Evolutionary conservation across 1,140 invertebrate genomes (phyloP).

Genomic region (Bombus picipes): DNA sequence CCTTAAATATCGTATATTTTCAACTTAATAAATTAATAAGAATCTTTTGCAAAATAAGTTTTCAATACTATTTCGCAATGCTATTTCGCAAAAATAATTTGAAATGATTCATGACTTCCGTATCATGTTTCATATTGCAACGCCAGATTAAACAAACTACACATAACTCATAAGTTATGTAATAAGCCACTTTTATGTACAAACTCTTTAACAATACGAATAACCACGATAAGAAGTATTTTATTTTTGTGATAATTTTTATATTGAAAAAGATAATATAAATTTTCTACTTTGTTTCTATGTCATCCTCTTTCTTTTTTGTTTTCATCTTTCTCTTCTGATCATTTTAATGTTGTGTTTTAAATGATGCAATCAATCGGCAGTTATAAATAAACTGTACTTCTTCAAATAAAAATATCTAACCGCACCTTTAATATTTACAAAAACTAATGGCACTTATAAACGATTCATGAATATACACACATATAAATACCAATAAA

Average conservation of each 20-base stretch:
- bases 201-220: background rate
- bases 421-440: background rate
- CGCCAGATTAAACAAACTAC: background rate
- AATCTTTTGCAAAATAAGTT: background rate
- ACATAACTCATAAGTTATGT: background rate
- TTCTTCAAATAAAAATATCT: constrained; percentile 15
- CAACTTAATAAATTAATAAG: background rate
- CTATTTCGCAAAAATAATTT: background rate
- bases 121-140: background rate
- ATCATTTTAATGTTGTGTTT: too few relatives aligned
- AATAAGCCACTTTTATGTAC: background rate
- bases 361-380: background rate
- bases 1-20: background rate
- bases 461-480: constrained; percentile 7
- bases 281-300: background rate
- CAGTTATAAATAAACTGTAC: background rate
- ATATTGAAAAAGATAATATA: background rate
- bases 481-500: background rate
- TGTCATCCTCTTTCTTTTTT: background rate
- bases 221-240: background rate
- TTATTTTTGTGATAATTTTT: background rate
- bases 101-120: background rate
- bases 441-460: background rate
- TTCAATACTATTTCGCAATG: too few relatives aligned
- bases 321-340: background rate